Evolutionary conservation across 2,797 vertebrate genomes (phyloP), one percentile per base, ranked within the genome.

Genomic region (Pelobates cultripes): DNA sequence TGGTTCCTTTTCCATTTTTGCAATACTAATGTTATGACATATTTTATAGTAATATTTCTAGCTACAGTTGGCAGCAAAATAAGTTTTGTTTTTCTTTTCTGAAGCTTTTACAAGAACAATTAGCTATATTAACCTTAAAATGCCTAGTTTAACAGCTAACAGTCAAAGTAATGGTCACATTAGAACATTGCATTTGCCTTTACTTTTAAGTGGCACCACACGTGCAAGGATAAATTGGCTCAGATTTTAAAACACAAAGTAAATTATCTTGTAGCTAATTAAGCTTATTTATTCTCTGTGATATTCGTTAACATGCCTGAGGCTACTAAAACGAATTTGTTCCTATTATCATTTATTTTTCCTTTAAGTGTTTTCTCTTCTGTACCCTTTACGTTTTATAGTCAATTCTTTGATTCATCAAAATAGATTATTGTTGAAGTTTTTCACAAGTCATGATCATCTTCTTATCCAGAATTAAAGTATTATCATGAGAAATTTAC

Each of bases 281-380:
- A 60, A 17, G 57, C 57, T 60, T 60, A 60, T 60, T 60, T 60
- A 60, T 60, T 60, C 57, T 60, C 57, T 60, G 57, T 60, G 57
- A 60, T 60, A 60, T 60, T 60, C 47, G 14, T 60, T 60, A 14
- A 60, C 14, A 60, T 17, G 57, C 57, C 15, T 2, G 15, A 60
- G 57, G 57, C 57, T 60, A 60, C 15, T 60, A 60, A 60, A 60
- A 14, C 4, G 5, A 60, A 60, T n/a, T 60, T 14, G 15, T 14
- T 60, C 2, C 57, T 14, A 60, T 60, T 60, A 60, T n/a, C 57
- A 60, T 60, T 60, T 60, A 10, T 60, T 60, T 60, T 60, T 60
- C 4, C 57, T 60, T 60, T 60, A 60, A 17, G 57, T 60, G 57
- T 15, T 60, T 60, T 9, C 14, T 60, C 14, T 60, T 7, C 57